Conservation (phyloP, 2,797 vertebrate species). For the Labeo calbasu region DNA sequence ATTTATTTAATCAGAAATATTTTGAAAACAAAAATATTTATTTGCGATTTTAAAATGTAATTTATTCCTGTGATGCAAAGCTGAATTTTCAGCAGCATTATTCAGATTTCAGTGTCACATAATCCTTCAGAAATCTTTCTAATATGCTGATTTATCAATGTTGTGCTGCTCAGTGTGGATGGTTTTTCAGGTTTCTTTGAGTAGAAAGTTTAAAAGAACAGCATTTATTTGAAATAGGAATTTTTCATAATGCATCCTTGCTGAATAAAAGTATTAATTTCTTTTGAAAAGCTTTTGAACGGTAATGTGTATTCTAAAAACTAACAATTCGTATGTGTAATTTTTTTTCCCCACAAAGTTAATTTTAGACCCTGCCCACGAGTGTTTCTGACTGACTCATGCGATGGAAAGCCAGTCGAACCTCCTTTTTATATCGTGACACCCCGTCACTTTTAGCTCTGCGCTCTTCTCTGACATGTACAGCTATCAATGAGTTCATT, state of each 20-base stretch:
- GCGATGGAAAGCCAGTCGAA: slow-evolving; percentile 43
- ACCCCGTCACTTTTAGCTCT: slow-evolving; percentile 43
- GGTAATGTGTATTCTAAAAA: slow-evolving; percentile 1
- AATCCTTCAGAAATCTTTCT: slow-evolving; percentile 8
- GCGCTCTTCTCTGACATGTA: slow-evolving; percentile 51
- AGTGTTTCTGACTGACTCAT: slow-evolving; percentile 51
- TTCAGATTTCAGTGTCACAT: neutral
- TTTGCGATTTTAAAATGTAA: neutral
- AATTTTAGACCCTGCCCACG: slow-evolving; percentile 35
- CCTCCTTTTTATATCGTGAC: slow-evolving; percentile 26
- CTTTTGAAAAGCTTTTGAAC: slow-evolving; percentile 9
- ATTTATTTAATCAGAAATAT: slow-evolving; percentile 19
- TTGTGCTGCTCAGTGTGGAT: neutral
- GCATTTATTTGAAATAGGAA: neutral
- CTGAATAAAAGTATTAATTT: slow-evolving; percentile 15
- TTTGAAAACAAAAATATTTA: neutral
- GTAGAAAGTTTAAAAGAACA: neutral
- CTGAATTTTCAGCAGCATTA: neutral
- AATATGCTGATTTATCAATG: slow-evolving; percentile 2
- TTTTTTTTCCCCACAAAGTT: neutral
- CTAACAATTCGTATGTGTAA: neutral
- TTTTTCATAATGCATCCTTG: neutral
- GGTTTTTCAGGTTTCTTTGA: neutral
- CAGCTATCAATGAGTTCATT: slow-evolving; percentile 55
- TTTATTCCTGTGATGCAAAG: neutral